Conservation (phyloP, 2,888 invertebrate genomes). For the Syrista parreyssii region DNA sequence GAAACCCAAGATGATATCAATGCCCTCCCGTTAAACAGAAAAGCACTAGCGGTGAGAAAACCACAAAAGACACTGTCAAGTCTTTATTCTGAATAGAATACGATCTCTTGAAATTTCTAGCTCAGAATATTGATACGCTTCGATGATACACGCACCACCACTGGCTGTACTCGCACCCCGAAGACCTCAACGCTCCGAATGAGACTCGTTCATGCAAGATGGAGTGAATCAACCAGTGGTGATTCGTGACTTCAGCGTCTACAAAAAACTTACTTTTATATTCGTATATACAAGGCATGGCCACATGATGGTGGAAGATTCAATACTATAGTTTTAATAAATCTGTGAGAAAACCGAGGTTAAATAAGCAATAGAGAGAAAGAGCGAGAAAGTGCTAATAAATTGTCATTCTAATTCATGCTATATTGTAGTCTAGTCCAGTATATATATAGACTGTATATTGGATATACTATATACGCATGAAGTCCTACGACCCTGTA, state of each 20-base stretch:
- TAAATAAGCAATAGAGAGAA: not conserved
- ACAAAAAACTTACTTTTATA: not conserved
- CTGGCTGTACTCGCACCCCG: not conserved
- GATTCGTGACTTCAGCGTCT: not conserved
- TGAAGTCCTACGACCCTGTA: not conserved
- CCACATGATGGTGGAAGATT: not conserved
- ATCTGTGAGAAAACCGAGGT: not conserved
- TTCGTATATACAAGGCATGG: not conserved
- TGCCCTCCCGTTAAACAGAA: conserved; percentile 1
- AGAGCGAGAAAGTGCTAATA: not conserved
- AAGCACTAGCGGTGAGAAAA: not conserved
- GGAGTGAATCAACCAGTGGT: not conserved
- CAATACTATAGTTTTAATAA: not conserved
- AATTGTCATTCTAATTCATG: not conserved
- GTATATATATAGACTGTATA: not conserved
- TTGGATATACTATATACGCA: not conserved
- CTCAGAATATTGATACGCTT: not conserved
- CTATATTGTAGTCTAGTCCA: not conserved
- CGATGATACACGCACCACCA: not conserved
- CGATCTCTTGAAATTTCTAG: not conserved
- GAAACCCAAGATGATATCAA: conserved; percentile 5
- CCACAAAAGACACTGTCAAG: not conserved
- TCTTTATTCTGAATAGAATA: not conserved
- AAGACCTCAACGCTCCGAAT: not conserved
- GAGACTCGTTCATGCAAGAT: not conserved